Evolutionary conservation across 2,888 invertebrate genomes (phyloP).

Genomic region (Sussaba pulchella): DNA sequence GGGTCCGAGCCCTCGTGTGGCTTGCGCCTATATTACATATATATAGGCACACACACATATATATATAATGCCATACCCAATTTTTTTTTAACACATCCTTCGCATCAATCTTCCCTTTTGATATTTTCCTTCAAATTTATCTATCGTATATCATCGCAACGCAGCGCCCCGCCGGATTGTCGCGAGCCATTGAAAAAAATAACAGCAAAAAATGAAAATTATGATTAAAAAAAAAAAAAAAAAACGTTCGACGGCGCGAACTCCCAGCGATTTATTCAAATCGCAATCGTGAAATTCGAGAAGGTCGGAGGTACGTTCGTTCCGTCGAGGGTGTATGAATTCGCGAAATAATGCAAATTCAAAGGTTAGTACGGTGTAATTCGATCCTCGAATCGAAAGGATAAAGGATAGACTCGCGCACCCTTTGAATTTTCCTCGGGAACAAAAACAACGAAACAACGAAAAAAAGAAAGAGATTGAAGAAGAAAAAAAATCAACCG

Average conservation of each 20-base stretch:
- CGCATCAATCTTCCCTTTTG: slow-evolving; percentile 1
- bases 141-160: background rate
- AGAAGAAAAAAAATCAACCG: slow-evolving; percentile 46
- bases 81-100: slow-evolving; percentile 72
- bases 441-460: too few species aligned
- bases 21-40: background rate
- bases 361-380: slow-evolving; percentile 60
- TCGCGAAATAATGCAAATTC: slow-evolving; percentile 47
- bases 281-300: background rate
- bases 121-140: background rate
- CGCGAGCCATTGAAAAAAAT: too few species aligned
- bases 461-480: slow-evolving; percentile 38
- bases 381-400: slow-evolving; percentile 57
- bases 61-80: slow-evolving; percentile 75
- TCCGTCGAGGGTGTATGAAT: background rate
- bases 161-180: too few species aligned
- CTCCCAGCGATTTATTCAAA: background rate
- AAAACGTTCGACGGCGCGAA: background rate
- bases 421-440: slow-evolving; percentile 49
- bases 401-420: slow-evolving; percentile 5
- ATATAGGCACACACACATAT: slow-evolving; percentile 30
- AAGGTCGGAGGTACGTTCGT: background rate
- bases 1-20: background rate
- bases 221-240: background rate
- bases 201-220: background rate